phyloP scores from a whole-genome alignment of 2,797 vertebrate species.

The Lacerta viridis region DNA sequence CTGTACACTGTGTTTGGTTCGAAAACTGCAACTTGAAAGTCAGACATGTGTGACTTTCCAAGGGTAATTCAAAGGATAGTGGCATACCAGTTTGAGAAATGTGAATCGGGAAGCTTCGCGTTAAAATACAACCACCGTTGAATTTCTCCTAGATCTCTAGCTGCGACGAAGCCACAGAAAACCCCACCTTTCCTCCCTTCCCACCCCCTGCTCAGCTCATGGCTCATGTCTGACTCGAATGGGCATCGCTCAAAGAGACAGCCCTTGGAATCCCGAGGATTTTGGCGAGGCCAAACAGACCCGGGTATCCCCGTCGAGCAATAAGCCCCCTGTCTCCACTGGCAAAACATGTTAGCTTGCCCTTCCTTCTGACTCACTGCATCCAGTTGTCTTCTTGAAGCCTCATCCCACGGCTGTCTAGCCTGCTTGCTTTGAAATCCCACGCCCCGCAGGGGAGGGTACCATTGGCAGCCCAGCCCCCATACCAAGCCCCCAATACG shows the following conservation, averaged over 20 bases:
- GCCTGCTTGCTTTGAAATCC: not conserved
- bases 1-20: no score
- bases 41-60: no score
- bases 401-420: not conserved
- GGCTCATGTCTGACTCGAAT: not conserved
- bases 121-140: no score
- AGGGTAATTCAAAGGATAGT: no score
- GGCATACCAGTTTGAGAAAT: no score
- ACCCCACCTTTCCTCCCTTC: not conserved
- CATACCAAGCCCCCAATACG: not conserved
- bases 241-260: not conserved
- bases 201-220: not conserved
- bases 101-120: no score
- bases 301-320: not conserved
- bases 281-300: not conserved
- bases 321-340: conserved; percentile 31
- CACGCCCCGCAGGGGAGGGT: not conserved
- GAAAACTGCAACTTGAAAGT: no score
- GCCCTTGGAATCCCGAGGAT: not conserved
- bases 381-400: not conserved
- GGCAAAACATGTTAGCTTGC: conserved; percentile 31
- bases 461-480: no score
- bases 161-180: no score
- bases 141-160: no score
- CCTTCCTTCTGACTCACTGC: conserved; percentile 39